Evolutionary conservation across 1,140 invertebrate genomes (phyloP).

Genomic region (Cryptotermes secundus): DNA sequence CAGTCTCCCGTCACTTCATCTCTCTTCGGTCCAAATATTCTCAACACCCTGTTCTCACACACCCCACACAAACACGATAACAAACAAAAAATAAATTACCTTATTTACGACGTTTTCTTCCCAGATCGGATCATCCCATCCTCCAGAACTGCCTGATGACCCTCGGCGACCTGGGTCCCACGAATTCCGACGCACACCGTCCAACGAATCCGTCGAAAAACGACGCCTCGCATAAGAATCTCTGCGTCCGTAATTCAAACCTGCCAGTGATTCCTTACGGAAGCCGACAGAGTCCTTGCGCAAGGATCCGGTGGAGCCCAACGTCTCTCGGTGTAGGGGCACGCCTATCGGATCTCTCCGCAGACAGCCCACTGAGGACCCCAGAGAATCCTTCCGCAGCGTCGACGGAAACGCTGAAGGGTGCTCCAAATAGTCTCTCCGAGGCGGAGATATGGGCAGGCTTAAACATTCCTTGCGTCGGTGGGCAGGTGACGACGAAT

Average conservation of each 20-base stretch:
- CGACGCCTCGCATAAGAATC: conserved; percentile 42
- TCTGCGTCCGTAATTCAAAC: conserved; percentile 49
- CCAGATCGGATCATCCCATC: conserved; percentile 56
- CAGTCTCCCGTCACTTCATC: too few species aligned
- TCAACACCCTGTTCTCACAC: too few species aligned
- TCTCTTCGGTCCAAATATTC: too few species aligned
- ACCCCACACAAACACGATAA: too few species aligned
- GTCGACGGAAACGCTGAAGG: conserved; percentile 67
- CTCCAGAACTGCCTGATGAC: conserved; percentile 53
- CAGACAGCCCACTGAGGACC: conserved; percentile 33
- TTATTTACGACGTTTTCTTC: conserved; percentile 43
- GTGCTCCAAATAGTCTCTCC: conserved; percentile 44
- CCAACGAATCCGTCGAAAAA: conserved; percentile 65
- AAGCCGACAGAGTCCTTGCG: conserved; percentile 61
- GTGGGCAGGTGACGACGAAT: conserved; percentile 38
- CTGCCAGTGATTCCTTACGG: conserved; percentile 32
- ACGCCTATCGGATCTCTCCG: conserved; percentile 31
- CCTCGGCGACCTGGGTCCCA: conserved; percentile 65
- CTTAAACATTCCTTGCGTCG: conserved; percentile 57
- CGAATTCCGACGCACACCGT: conserved; percentile 57
- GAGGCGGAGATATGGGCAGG: conserved; percentile 51
- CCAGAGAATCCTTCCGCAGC: conserved; percentile 42
- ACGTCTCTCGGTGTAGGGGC: conserved; percentile 46
- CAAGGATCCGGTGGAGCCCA: conserved; percentile 46
- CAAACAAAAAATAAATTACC: not conserved